These are phyloP conservation scores for Toxonevra muliebris DNA, from an alignment of 2,888 invertebrate genomes.

Conservation along the genomic window DNA sequence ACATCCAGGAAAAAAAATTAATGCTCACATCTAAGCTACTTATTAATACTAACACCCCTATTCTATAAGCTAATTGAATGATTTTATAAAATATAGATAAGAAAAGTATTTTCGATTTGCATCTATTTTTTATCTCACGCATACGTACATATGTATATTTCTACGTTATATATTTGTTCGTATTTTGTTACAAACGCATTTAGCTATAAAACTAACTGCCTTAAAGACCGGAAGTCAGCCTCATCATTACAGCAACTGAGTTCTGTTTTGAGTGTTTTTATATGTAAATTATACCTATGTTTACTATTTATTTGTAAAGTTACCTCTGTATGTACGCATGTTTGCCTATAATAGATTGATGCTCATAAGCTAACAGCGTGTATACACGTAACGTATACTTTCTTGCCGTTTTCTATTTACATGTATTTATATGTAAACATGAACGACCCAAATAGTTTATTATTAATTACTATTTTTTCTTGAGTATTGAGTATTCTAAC, in stretches of 20 bases:
- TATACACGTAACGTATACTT: too few species aligned
- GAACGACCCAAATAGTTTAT: too few species aligned
- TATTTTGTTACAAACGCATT: conserved; percentile 7
- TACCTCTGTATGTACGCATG: too few species aligned
- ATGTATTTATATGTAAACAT: too few species aligned
- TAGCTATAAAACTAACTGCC: conserved; percentile 5
- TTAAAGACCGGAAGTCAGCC: background rate
- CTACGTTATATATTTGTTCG: background rate
- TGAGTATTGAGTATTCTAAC: conserved; percentile 7
- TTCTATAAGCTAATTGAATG: background rate
- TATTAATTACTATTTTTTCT: too few species aligned
- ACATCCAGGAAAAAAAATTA: conserved; percentile 52
- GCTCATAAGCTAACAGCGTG: too few species aligned
- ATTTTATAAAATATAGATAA: background rate
- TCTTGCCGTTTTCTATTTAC: too few species aligned
- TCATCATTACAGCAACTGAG: background rate
- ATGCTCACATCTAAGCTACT: conserved; percentile 56
- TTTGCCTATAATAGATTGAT: too few species aligned
- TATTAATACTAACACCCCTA: conserved; percentile 5
- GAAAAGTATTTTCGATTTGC: background rate
- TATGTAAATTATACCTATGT: too few species aligned
- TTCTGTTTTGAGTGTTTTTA: too few species aligned
- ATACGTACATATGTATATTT: background rate
- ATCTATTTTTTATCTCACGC: too few species aligned
- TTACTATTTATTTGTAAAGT: too few species aligned